A percentile compares a stretch with the other conserved stretches of the same genome.
Conservation (phyloP, 2,888 invertebrate genomes). For the Andrena camellia region DNA sequence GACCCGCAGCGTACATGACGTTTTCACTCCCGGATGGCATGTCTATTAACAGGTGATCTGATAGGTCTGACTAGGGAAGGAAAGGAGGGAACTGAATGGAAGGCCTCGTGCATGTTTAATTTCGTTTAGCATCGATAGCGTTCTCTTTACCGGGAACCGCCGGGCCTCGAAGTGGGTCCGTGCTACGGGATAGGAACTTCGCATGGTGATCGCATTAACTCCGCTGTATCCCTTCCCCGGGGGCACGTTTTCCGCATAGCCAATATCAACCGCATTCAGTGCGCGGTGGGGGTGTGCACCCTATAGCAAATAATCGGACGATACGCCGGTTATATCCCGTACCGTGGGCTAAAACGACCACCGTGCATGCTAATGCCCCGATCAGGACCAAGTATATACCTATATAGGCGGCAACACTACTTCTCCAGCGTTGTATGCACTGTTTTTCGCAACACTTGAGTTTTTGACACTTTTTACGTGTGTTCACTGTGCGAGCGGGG, state of each 20-base stretch:
- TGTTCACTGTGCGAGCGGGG: neutral
- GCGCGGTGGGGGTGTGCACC: conserved; percentile 62
- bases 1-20: neutral
- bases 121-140: conserved; percentile 22
- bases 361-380: conserved; percentile 71
- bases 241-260: conserved; percentile 80
- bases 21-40: neutral
- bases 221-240: conserved; percentile 61
- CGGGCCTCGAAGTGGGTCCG: conserved; percentile 40
- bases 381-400: conserved; percentile 39
- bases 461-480: neutral
- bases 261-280: conserved; percentile 76
- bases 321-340: conserved; percentile 70
- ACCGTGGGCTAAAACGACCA: conserved; percentile 70
- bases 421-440: conserved; percentile 25
- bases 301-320: conserved; percentile 80
- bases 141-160: conserved; percentile 52
- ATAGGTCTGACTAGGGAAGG: neutral
- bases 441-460: conserved; percentile 21
- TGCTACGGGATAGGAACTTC: conserved; percentile 64
- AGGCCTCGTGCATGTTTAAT: conserved; percentile 51
- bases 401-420: conserved; percentile 6
- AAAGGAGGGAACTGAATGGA: neutral
- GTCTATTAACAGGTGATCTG: neutral
- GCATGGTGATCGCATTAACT: conserved; percentile 77